Evolutionary conservation across 2,113 vertebrate species (phyloP), one percentile per base, ranked within the genome.

Genomic region (Phyllostomus hastatus): DNA sequence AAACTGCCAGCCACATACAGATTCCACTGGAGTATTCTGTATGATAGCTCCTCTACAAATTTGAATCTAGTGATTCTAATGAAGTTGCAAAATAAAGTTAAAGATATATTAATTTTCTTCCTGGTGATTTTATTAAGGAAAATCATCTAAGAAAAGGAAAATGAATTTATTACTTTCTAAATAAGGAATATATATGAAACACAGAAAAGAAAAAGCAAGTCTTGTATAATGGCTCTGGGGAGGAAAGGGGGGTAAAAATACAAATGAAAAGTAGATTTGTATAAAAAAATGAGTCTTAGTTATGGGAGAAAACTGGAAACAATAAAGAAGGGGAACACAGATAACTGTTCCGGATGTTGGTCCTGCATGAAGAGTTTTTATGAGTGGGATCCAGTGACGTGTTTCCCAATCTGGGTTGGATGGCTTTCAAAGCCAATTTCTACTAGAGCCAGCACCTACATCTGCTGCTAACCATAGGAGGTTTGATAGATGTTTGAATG

Each of bases 121-220:
- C 24, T 87, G 41, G 6, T 70, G 48, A 46, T 92, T 89, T 86
- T 83, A 86, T 72, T 92, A 84, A 66, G 38, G 9, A 67, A 93
- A 79, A 43, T 66, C 28, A 75, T 82, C 41, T 66, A 86, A 90
- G 31, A 19, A 88, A 64, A 82, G 61, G 22, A 17, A 93, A 43
- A 52, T 52, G n/a, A 92, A 19, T 81, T 69, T 84, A 33, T 67
- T 48, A 66, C 0, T 6, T 85, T 41, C 17, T 88, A 75, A 50
- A 57, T 61, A 31, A 19, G 10, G 52, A 69, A n/a, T 66, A 73
- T 4, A 87, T 41, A 41, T 41, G 46, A 72, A 10, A 81, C 1
- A 54, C 17, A 85, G 43, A 73, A 70, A 26, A 83, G 20, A 43
- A 52, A 93, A 92, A 35, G 2, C 6, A 73, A 78, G 7, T n/a